A percentile compares a stretch with the other conserved stretches of the same genome.
phyloP scores from a whole-genome alignment of 1,140 invertebrate genomes.

The Plodia interpunctella region DNA sequence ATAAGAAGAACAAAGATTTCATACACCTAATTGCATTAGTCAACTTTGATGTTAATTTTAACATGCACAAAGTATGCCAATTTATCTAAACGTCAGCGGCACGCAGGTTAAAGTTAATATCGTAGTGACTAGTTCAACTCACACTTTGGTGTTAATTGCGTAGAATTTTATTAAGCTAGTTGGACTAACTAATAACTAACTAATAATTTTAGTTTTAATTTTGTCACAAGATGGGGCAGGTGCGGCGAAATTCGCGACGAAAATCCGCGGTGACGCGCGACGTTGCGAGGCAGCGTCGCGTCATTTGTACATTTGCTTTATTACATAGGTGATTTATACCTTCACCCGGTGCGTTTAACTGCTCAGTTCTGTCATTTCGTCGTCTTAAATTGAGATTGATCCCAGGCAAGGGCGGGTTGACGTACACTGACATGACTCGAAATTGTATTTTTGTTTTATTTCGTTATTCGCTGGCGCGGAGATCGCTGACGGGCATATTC shows the following conservation, averaged over 20 bases:
- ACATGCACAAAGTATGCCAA: too few species aligned
- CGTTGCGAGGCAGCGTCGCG: conserved; percentile 22
- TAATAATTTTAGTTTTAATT: background rate
- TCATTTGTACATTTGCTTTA: conserved; percentile 66
- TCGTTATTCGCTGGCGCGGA: conserved; percentile 17
- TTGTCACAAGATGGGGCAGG: conserved; percentile 34
- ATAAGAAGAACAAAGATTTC: too few species aligned
- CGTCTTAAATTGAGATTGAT: conserved; percentile 74
- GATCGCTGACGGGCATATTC: background rate
- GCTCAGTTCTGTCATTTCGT: conserved; percentile 63
- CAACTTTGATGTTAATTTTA: too few species aligned
- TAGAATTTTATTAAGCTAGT: too few species aligned
- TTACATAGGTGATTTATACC: conserved; percentile 66
- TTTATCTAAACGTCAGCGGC: too few species aligned
- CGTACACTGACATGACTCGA: conserved; percentile 36
- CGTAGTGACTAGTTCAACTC: too few species aligned
- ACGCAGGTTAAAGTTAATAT: too few species aligned
- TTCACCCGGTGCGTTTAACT: conserved; percentile 66
- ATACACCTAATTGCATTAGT: too few species aligned
- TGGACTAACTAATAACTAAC: too few species aligned
- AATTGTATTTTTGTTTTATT: conserved; percentile 51
- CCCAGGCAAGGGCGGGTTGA: conserved; percentile 39
- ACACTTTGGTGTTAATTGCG: too few species aligned
- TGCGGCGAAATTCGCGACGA: conserved; percentile 34
- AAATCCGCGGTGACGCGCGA: conserved; percentile 25